Conservation (phyloP, 2,797 vertebrate genomes). For the Odontamblyopus rebecca region DNA sequence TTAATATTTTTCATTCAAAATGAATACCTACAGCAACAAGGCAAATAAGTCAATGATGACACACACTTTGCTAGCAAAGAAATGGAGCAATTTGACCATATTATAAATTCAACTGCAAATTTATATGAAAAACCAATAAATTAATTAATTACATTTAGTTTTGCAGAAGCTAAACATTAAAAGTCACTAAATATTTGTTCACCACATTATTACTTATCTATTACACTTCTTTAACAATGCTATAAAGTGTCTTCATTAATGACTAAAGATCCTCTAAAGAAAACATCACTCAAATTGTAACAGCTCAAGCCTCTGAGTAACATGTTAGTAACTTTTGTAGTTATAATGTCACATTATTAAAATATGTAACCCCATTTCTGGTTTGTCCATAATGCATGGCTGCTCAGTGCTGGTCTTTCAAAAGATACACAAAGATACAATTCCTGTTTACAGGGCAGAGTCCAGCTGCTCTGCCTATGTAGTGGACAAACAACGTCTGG, state of each 20-base stretch:
- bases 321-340: neutral
- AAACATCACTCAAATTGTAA: neutral
- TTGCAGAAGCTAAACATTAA: neutral
- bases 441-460: conserved; percentile 10
- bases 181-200: neutral
- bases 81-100: neutral
- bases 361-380: neutral
- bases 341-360: neutral
- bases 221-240: neutral
- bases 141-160: neutral
- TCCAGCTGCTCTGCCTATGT: neutral
- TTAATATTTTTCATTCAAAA: neutral
- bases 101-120: neutral
- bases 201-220: neutral
- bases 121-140: neutral
- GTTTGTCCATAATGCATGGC: neutral
- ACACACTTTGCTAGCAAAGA: neutral
- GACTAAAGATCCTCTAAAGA: neutral
- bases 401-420: conserved; percentile 15
- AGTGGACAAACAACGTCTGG: conserved; percentile 7
- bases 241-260: neutral
- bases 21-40: conserved; percentile 2
- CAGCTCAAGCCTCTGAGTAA: neutral
- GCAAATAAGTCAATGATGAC: neutral
- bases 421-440: conserved; percentile 10